Percentiles rank a stretch among this genome's conserved stretches.
phyloP scores from a whole-genome alignment of 2,888 invertebrate genomes.

The Leucozona laternaria region DNA sequence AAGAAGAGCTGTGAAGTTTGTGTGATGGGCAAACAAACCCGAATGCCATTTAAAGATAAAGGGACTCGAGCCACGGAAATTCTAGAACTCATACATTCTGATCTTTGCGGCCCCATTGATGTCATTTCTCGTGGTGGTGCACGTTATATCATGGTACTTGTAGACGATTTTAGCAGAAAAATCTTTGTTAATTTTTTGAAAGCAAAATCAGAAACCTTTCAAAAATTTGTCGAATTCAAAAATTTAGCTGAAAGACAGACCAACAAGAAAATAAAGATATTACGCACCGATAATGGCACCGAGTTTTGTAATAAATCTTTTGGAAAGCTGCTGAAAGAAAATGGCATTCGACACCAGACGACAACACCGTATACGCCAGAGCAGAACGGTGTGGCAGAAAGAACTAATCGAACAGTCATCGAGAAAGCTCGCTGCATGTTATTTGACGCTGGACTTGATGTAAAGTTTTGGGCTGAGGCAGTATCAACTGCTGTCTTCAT shows the following conservation, averaged over 20 bases:
- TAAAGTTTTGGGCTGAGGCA: neutral
- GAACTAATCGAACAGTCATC: no score
- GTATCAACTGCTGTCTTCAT: neutral
- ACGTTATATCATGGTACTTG: conserved; percentile 7
- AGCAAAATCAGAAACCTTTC: conserved; percentile 14
- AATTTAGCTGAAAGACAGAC: conserved; percentile 5
- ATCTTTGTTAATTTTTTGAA: conserved; percentile 23
- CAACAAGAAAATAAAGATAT: neutral
- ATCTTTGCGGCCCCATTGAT: conserved; percentile 21
- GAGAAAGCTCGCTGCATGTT: conserved; percentile 4
- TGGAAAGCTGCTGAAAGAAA: neutral
- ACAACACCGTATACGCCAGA: conserved; percentile 2
- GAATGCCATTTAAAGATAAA: neutral
- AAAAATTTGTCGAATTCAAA: conserved; percentile 28
- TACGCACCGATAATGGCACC: neutral
- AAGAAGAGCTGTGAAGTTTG: neutral
- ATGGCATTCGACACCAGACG: conserved; percentile 12
- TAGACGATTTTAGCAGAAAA: conserved; percentile 20
- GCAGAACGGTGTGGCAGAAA: conserved; percentile 15
- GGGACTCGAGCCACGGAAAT: neutral
- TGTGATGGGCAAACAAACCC: conserved; percentile 7
- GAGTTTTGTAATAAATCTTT: conserved; percentile 29
- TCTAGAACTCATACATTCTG: neutral
- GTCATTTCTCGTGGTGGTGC: conserved; percentile 7
- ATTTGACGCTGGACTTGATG: neutral